Percentiles rank a stretch among this genome's conserved stretches.
phyloP scores from a whole-genome alignment of 2,797 vertebrate genomes.

The Meriones psammophilus region DNA sequence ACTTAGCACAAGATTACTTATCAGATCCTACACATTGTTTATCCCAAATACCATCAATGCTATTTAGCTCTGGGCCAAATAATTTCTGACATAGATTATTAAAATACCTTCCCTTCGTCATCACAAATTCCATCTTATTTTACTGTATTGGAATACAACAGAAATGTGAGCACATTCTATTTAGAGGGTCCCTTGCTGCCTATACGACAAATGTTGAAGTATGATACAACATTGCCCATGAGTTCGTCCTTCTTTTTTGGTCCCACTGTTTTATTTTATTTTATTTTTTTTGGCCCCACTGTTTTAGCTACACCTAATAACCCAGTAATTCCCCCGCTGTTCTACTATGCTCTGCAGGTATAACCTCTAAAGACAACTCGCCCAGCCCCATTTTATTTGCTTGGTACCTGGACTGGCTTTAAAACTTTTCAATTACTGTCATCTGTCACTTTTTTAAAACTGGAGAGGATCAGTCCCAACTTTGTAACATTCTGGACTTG shows the following conservation, averaged over 20 bases:
- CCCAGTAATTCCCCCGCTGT: neutral
- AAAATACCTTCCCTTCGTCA: conserved; percentile 56
- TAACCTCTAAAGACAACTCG: neutral
- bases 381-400: neutral
- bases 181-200: neutral
- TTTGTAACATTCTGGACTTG: neutral
- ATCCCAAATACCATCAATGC: conserved; percentile 12
- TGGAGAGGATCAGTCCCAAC: conserved; percentile 46
- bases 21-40: conserved; percentile 38
- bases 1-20: neutral
- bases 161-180: conserved; percentile 27
- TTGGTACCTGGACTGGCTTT: conserved; percentile 28
- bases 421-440: neutral
- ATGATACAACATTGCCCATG: neutral
- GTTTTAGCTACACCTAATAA: neutral
- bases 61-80: conserved; percentile 18
- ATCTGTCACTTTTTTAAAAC: conserved; percentile 12
- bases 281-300: neutral
- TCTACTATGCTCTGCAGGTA: conserved; percentile 11
- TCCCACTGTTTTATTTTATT: neutral
- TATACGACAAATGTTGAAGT: neutral
- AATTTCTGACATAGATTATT: conserved; percentile 49
- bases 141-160: conserved; percentile 37
- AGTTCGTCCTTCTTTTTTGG: conserved; percentile 4
- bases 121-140: conserved; percentile 13